Base-by-base conservation (phyloP, 2,797 vertebrate species). In the Arvicola amphibius region DNA sequence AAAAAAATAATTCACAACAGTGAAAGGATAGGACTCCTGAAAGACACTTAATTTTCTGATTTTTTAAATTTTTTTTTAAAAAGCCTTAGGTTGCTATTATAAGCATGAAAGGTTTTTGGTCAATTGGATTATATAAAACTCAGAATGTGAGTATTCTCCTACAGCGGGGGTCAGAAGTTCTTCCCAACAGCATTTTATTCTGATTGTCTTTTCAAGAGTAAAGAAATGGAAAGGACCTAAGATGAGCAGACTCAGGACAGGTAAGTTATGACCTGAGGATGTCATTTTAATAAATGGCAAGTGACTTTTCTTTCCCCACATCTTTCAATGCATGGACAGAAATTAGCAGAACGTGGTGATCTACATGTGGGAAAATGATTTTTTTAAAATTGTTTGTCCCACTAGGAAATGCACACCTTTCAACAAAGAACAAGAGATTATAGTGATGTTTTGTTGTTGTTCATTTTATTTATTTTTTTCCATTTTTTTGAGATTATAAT, bases 101-200 rank as follows among this genome's bases (percentile, higher is more conserved):
- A 94, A 93, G 29, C 69, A 96, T 91, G 51, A 78, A 96, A 90
- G 71, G 12, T 29, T 95, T 97, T 79, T 94, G 86, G 83, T 74
- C 88, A 96, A 76, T 51, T 96, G 88, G 78, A 97, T 96, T 92
- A 88, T n/a, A 91, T 27, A 91, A 96, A 96, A 92, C 94, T 94
- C 40, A 91, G 73, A 94, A 90, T 94, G n/a, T 92, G 92, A 87
- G 8, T 79, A 95, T 89, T 74, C 74, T 67, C 61, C 87, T 53
- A 40, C 29, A n/a, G 56, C 91, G 53, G 59, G 87, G 67, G 91
- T 89, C 65, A 95, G 78, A 92, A 71, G 56, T 48, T 92, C 40
- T 34, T 89, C 77, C 37, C 84, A 78, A 79, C 19, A 89, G 59
- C 79, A 78, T 92, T 96, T 91, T 87, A 91, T 95, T 96, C 69